Evolutionary conservation across 2,888 invertebrate genomes (phyloP).

Genomic region (Ophioninae sp.): DNA sequence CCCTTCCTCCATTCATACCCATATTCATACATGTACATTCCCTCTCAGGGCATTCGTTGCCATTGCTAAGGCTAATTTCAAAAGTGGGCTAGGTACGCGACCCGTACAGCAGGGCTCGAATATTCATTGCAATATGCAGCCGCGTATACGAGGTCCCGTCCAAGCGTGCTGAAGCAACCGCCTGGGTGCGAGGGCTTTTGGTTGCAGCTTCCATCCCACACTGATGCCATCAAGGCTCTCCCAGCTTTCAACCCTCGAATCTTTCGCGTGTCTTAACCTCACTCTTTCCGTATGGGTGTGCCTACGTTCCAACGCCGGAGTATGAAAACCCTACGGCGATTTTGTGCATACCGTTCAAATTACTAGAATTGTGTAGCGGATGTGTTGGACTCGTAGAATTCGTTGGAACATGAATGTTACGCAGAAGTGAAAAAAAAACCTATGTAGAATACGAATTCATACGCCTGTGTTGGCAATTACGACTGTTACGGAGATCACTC

Average conservation of each 20-base stretch:
- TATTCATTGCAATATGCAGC: slow-evolving; percentile 63
- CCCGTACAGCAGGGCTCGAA: slow-evolving; percentile 40
- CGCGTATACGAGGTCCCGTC: slow-evolving; percentile 22
- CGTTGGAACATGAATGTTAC: neutral
- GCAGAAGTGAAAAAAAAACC: neutral
- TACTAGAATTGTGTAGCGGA: slow-evolving; percentile 9
- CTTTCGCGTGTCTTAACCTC: slow-evolving; percentile 1
- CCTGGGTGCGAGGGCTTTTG: slow-evolving; percentile 28
- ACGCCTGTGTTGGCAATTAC: neutral
- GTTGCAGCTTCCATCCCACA: slow-evolving; percentile 17
- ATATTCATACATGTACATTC: neutral
- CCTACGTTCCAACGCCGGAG: neutral
- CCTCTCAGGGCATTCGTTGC: slow-evolving; percentile 55
- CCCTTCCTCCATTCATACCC: neutral
- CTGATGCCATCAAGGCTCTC: neutral
- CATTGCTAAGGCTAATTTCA: slow-evolving; percentile 71
- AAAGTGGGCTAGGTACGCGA: slow-evolving; percentile 62
- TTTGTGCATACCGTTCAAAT: slow-evolving; percentile 37
- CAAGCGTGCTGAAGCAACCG: slow-evolving; percentile 32
- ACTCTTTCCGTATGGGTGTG: neutral
- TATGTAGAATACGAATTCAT: neutral
- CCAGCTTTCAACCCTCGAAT: neutral
- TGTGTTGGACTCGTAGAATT: neutral
- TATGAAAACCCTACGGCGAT: slow-evolving; percentile 13
- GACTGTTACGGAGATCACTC: no score